Evolutionary conservation across 2,888 invertebrate genomes (phyloP).

Genomic region (Trichopria drosophilae): DNA sequence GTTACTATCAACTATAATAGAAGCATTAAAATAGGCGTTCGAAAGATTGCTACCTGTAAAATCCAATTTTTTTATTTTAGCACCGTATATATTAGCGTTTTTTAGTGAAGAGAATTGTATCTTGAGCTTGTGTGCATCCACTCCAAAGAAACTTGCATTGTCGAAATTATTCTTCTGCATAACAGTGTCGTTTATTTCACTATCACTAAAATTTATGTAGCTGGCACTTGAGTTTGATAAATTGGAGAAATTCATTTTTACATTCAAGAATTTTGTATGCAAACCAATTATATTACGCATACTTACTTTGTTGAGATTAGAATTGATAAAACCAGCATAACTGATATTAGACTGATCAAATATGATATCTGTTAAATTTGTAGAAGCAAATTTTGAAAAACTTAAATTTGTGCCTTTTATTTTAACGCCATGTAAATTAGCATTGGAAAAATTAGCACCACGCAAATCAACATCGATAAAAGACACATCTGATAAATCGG

Average conservation of each 20-base stretch:
- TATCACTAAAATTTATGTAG: constrained; percentile 26
- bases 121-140: constrained; percentile 27
- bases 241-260: constrained; percentile 28
- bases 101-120: constrained; percentile 28
- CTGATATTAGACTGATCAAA: constrained; percentile 28
- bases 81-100: constrained; percentile 28
- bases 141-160: constrained; percentile 28
- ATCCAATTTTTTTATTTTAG: constrained; percentile 26
- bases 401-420: constrained; percentile 28
- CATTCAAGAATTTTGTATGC: constrained; percentile 28
- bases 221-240: constrained; percentile 26
- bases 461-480: constrained; percentile 26
- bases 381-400: constrained; percentile 28
- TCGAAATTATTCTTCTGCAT: constrained; percentile 27
- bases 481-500: constrained; percentile 26
- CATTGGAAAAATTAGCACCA: constrained; percentile 28
- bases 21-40: constrained; percentile 24
- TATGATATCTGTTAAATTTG: constrained; percentile 28
- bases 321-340: constrained; percentile 28
- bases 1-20: constrained; percentile 28
- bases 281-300: constrained; percentile 27
- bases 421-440: constrained; percentile 28
- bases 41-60: constrained; percentile 29
- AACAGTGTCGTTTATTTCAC: constrained; percentile 28
- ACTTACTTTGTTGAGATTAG: constrained; percentile 26